These are phyloP conservation scores for Henricia sp. DNA, from an alignment of 53 echinoderm and acorn worm genomes.

Conservation along the genomic window DNA sequence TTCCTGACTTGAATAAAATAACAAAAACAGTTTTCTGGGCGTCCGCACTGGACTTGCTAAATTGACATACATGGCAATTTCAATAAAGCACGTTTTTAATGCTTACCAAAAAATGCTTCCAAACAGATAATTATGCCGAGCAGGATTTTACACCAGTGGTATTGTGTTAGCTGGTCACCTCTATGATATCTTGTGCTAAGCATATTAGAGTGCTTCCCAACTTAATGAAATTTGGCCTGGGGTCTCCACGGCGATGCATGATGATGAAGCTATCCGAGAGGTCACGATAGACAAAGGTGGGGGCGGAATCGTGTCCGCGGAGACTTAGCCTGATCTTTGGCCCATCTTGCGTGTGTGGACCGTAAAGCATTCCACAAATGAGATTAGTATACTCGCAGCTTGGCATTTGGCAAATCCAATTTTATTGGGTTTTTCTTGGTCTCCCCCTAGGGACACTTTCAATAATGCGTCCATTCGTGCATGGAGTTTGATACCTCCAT, in stretches of 20 bases:
- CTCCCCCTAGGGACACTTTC: slow-evolving; percentile 17
- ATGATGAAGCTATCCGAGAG: not conserved
- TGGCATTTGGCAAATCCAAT: slow-evolving; percentile 62
- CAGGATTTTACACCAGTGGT: not conserved
- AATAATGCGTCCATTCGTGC: slow-evolving; percentile 53
- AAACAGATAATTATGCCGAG: not conserved
- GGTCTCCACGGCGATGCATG: not conserved
- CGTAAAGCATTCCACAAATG: slow-evolving; percentile 39
- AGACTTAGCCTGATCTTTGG: slow-evolving; percentile 49
- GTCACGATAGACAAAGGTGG: slow-evolving; percentile 10
- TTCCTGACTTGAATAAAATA: too few relatives aligned
- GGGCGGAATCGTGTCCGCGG: slow-evolving; percentile 46
- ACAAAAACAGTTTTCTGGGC: too few relatives aligned
- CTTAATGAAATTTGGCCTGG: too few relatives aligned
- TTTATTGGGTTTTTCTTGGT: slow-evolving; percentile 48
- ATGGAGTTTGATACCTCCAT: slow-evolving; percentile 23
- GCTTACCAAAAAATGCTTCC: not conserved
- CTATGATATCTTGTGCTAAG: not conserved
- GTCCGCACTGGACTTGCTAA: too few relatives aligned
- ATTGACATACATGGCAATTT: too few relatives aligned
- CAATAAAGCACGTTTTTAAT: not conserved
- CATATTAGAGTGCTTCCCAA: too few relatives aligned
- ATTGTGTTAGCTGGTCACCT: not conserved
- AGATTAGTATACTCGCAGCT: slow-evolving; percentile 43
- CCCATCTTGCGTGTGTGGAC: slow-evolving; percentile 2